Evolutionary conservation across 2,113 vertebrate genomes (phyloP).

Genomic region (Lates calcarifer): DNA sequence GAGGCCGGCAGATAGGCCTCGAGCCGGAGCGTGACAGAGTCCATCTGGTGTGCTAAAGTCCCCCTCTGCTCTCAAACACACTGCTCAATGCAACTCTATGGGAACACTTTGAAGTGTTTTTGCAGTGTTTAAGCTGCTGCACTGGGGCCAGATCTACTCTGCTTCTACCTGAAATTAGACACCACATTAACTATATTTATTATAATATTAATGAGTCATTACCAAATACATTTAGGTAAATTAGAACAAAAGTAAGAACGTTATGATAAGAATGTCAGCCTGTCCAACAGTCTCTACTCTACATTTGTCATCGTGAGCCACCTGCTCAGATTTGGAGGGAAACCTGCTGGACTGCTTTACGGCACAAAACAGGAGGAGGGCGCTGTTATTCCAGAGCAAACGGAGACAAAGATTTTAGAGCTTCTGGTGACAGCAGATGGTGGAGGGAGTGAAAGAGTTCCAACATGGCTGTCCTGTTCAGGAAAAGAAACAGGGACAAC

Average conservation of each 20-base stretch:
- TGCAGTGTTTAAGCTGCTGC: constrained; percentile 52
- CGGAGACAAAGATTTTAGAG: constrained; percentile 49
- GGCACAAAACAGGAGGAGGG: constrained; percentile 59
- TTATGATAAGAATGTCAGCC: constrained; percentile 34
- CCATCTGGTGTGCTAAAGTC: constrained; percentile 86
- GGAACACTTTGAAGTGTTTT: constrained; percentile 65
- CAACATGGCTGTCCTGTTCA: constrained; percentile 56
- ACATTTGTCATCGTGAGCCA: constrained; percentile 63
- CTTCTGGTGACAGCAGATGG: constrained; percentile 73
- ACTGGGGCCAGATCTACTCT: constrained; percentile 43
- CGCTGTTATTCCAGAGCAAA: constrained; percentile 62
- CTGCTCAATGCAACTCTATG: constrained; percentile 65
- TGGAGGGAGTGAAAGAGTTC: constrained; percentile 63
- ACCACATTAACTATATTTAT: constrained; percentile 28
- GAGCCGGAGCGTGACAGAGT: constrained; percentile 83
- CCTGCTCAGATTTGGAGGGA: constrained; percentile 72
- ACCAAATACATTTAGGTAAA: background rate
- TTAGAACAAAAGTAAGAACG: constrained; percentile 18
- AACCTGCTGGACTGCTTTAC: constrained; percentile 66
- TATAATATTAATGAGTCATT: constrained; percentile 41
- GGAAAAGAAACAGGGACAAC: background rate
- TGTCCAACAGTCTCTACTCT: constrained; percentile 49
- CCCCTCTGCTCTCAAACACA: constrained; percentile 76
- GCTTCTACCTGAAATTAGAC: constrained; percentile 66
- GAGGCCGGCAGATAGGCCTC: constrained; percentile 84